These are phyloP conservation scores for Malurus splendens DNA, from an alignment of 2,797 vertebrate genomes.

Conservation along the genomic window DNA sequence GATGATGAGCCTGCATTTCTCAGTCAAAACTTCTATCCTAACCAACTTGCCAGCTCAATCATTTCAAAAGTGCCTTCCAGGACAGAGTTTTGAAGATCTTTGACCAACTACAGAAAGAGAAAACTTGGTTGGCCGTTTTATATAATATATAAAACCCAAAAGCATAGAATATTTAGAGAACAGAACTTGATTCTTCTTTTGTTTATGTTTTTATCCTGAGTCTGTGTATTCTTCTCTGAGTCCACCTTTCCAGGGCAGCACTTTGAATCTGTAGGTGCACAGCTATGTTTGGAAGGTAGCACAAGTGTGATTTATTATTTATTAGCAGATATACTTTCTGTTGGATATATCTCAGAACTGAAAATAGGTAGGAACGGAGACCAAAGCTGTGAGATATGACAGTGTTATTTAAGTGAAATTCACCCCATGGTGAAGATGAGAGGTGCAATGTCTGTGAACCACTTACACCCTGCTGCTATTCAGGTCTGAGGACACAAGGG, in stretches of 20 bases:
- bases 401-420: not conserved
- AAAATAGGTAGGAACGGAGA: conserved; percentile 15
- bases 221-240: not conserved
- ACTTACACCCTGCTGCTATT: conserved; percentile 36
- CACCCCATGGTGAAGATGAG: conserved; percentile 22
- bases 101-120: not conserved
- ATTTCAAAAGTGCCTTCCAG: not conserved
- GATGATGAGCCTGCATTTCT: not conserved
- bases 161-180: not conserved
- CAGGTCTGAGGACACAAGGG: conserved; percentile 23
- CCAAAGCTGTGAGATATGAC: not conserved
- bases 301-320: not conserved
- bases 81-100: not conserved
- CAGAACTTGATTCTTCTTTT: not conserved
- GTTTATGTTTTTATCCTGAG: not conserved
- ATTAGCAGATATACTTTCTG: not conserved
- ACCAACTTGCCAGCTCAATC: not conserved
- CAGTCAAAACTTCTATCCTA: not conserved
- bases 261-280: not conserved
- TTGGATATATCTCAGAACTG: not conserved
- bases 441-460: not conserved
- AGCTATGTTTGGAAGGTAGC: not conserved
- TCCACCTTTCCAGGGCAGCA: not conserved
- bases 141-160: not conserved
- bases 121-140: not conserved